Conservation (phyloP, 37 sponge, comb jelly and placozoan species). For the Cladorhizidae sp. region DNA sequence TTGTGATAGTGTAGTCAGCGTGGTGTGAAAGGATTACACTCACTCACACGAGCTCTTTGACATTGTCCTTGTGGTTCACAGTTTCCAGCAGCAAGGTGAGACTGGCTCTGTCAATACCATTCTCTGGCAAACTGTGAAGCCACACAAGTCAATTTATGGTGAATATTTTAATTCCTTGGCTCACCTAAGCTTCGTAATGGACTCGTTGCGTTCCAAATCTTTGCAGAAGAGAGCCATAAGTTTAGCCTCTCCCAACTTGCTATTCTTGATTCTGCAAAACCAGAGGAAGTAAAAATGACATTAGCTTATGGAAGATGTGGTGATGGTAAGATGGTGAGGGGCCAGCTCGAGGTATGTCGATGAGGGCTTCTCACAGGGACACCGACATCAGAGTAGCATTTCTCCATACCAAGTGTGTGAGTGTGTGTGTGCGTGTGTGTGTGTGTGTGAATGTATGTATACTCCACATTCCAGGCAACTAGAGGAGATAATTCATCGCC, state of each 20-base stretch:
- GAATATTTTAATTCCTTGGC: background rate
- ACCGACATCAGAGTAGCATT: too few species aligned
- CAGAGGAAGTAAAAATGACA: background rate
- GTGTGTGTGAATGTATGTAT: background rate
- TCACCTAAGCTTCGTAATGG: constrained; percentile 47
- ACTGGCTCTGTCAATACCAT: constrained; percentile 29
- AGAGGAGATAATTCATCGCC: too few species aligned
- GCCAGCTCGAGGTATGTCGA: too few species aligned
- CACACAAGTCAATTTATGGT: background rate
- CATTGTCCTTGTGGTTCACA: constrained; percentile 5
- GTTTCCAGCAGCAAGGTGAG: constrained; percentile 33
- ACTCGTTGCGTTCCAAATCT: constrained; percentile 20
- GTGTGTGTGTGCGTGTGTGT: background rate
- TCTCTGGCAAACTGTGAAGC: constrained; percentile 42
- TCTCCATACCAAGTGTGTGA: too few species aligned
- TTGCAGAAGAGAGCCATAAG: constrained; percentile 36
- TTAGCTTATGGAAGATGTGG: background rate
- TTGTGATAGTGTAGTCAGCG: background rate
- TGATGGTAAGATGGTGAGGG: too few species aligned
- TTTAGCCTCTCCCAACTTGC: constrained; percentile 28
- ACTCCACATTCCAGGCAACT: background rate
- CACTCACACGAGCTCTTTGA: constrained; percentile 51
- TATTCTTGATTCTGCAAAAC: constrained; percentile 14
- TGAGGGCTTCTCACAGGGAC: too few species aligned
- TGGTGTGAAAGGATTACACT: background rate